phyloP scores from a whole-genome alignment of 2,113 vertebrate species.

The Salvator merianae region DNA sequence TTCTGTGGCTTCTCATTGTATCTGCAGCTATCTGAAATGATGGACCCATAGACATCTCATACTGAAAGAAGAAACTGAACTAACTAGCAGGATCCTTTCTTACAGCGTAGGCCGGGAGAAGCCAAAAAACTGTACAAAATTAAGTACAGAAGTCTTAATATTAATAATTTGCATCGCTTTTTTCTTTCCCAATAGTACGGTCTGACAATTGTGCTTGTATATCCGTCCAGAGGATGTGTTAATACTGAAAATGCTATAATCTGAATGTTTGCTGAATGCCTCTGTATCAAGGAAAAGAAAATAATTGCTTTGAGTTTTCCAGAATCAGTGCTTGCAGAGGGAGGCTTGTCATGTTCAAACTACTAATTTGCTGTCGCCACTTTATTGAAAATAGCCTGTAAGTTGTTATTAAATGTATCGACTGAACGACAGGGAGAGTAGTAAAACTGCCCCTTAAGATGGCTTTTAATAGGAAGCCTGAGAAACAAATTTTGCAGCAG shows the following conservation, averaged over 20 bases:
- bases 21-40: constrained; percentile 74
- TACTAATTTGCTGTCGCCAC: constrained; percentile 89
- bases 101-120: constrained; percentile 36
- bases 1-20: constrained; percentile 47
- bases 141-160: constrained; percentile 72
- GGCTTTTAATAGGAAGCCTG: constrained; percentile 91
- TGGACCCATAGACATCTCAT: constrained; percentile 55
- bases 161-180: constrained; percentile 75
- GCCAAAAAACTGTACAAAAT: constrained; percentile 68
- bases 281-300: constrained; percentile 72
- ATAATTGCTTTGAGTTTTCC: constrained; percentile 86
- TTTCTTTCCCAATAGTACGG: constrained; percentile 75
- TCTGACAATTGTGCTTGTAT: constrained; percentile 72
- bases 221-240: constrained; percentile 70
- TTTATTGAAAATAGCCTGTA: constrained; percentile 89
- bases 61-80: constrained; percentile 57
- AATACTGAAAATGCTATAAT: constrained; percentile 75
- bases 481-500: constrained; percentile 97
- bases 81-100: constrained; percentile 62
- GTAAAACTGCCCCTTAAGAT: constrained; percentile 91
- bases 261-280: constrained; percentile 77
- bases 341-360: constrained; percentile 87
- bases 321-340: constrained; percentile 81
- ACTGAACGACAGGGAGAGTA: constrained; percentile 88
- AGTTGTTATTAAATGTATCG: constrained; percentile 92